Base-by-base conservation (phyloP, 1,140 invertebrate species). In the Sarcophaga bullata region DNA sequence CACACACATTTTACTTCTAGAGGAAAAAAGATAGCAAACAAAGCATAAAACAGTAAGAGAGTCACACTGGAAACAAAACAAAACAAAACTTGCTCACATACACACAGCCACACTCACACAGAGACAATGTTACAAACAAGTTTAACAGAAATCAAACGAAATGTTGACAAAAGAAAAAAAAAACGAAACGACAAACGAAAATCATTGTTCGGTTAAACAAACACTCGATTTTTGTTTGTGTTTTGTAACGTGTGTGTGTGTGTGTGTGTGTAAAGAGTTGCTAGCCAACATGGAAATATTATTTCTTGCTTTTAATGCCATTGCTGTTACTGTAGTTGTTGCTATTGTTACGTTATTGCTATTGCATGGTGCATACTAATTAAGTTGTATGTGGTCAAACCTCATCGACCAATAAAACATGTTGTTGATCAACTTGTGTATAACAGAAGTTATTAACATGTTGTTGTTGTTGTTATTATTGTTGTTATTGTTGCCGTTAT, bases 341-440 rank as follows among this genome's bases (percentile, higher is more conserved):
- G 52, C 10, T 9, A 10, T 68, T 19, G n/a, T 19, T 68, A 8
- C 25, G 25, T 37, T 37, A 37, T 37, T 37, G 25, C 25, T 68
- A n/a, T 68, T 68, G 58, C 19, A 68, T 68, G 17, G n/a, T 68
- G 58, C n/a, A 68, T 68, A 68, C 58, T 68, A 68, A 68, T 68
- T 68, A 17, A 68, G 58, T 68, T 68, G 58, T 68, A 68, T 68
- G 58, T 68, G 58, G 58, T 68, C 58, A 68, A 68, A 68, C 58
- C 58, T 68, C 58, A 68, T 68, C 58, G 15, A 68, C 58, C 58
- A 68, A 68, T 68, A 68, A 68, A 68, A 37, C 25, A 37, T 37
- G 25, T 37, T 37, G n/a, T 19, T 68, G 58, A 68, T 68, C 58
- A 68, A 68, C 58, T 68, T 37, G 25, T 37, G 25, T 37, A 37